Evolutionary conservation across 1,140 invertebrate genomes (phyloP), one percentile per base, ranked within the genome.

Genomic region (Berghia stephanieae): DNA sequence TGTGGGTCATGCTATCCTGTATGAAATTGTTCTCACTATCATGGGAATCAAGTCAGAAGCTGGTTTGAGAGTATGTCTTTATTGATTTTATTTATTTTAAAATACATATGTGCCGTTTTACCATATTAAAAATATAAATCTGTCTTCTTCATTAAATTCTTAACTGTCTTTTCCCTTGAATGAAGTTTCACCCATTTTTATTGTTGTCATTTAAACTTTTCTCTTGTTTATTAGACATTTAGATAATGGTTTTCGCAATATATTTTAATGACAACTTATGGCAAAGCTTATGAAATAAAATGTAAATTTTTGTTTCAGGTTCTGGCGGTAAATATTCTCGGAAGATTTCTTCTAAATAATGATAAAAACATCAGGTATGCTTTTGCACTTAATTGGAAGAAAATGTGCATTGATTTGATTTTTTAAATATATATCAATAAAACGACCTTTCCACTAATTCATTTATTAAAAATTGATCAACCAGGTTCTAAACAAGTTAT

Each of bases 291-390:
- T 60, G 24, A 10, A 74, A 1, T 72, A 13, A 18, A 40, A 38
- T 75, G 60, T 83, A n/a, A n/a, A n/a, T 83, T 84, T 84, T 77
- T 81, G 78, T 88, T 90, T 16, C 84, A 93, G 91, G 93, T 95
- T 44, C 91, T 99, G 80, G 98, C 98, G 83, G 94, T 99, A 27
- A 99, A 99, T 89, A 99, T 99, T 84, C 91, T 99, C 69, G 98
- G 98, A 63, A 91, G 98, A 90, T 99, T 99, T 91, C 91, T 99
- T 82, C 91, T 99, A 75, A 99, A 99, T 90, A 98, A 96, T 84
- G 98, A 99, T 89, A 99, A 99, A 90, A 99, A 99, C 91, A 99
- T 99, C 85, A 93, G 98, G 88, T 91, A 81, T 75, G 83, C 57
- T 43, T 27, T 57, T 27, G 27, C 24, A 49, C 36, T 34, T 78